These are phyloP conservation scores for Centropristis striata DNA, from an alignment of 2,113 vertebrate genomes.

Conservation along the genomic window DNA sequence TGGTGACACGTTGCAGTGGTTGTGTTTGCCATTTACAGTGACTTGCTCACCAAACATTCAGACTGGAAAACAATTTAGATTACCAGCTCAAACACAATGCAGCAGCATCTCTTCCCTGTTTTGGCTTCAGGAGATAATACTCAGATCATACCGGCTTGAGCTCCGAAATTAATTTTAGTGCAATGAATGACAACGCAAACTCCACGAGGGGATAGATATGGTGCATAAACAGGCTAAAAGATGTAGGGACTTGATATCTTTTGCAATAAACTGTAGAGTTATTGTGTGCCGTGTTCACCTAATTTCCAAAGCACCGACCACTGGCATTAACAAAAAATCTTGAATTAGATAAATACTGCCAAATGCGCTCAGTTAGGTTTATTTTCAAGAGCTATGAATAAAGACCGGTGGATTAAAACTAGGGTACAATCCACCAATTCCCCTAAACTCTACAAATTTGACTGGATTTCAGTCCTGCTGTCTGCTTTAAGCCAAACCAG, in stretches of 20 bases:
- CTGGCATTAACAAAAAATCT: neutral
- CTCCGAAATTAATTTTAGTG: conserved; percentile 37
- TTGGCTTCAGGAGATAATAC: conserved; percentile 36
- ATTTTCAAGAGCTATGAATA: conserved; percentile 25
- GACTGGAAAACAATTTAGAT: conserved; percentile 37
- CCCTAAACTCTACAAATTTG: conserved; percentile 39
- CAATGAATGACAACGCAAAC: conserved; percentile 11
- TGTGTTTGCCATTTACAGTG: conserved; percentile 19
- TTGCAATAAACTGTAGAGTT: conserved; percentile 15
- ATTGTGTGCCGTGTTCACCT: neutral
- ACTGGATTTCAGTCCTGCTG: conserved; percentile 34
- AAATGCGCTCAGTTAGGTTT: conserved; percentile 10
- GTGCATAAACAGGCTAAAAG: conserved; percentile 13
- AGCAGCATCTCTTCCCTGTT: conserved; percentile 16
- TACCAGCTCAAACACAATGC: conserved; percentile 41
- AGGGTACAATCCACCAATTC: conserved; percentile 20
- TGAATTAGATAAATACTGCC: conserved; percentile 7
- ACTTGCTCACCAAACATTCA: conserved; percentile 15
- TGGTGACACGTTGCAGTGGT: neutral
- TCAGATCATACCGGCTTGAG: conserved; percentile 30
- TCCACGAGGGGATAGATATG: conserved; percentile 2
- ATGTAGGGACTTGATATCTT: conserved; percentile 3
- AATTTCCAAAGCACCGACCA: conserved; percentile 12
- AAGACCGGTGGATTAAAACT: conserved; percentile 22
- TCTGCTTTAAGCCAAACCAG: conserved; percentile 11